Base-by-base conservation (phyloP, 2,888 invertebrate genomes). In the Eremobia ochroleuca region DNA sequence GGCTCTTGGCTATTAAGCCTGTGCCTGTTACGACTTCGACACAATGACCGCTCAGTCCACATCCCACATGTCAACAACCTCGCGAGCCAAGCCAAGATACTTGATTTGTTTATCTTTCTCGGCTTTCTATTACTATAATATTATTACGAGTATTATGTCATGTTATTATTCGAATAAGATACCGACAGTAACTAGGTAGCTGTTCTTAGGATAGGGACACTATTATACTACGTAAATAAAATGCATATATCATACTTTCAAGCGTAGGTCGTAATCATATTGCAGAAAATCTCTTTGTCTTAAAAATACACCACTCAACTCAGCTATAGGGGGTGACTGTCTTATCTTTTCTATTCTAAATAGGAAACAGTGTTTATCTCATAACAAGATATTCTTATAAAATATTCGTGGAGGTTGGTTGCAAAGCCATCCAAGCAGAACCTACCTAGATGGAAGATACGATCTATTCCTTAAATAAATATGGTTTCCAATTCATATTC, bases 401-500 rank as follows among this genome's bases (percentile, higher is more conserved):
- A 43, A 28, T 65, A 28, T 65, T 65, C 18, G 40, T 65, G 40
- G 5, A 65, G 9, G n/a, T 40, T 64, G 4, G 9, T 37, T 40
- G 2, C 0, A 31, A 28, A 59, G 11, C 1, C 61, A 31, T 61
- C 2, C 31, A 61, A 61, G 6, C 18, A 34, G 6, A 34, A 28
- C 34, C 18, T 62, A 49, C 4, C 9, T 52, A 34, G 28, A 66
- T 65, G 25, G 69, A 72, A 61, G 4, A 28, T 9, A 55, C n/a
- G 4, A 49, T 58, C 18, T 43, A 58, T 65, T 46, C 25, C 13
- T 55, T 0, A 15, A 40, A 61, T 43, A 61, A 70, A 59, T 34
- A 62, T 65, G 62, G 4, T 21, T 66, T 2, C 15, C 55, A 68
- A 75, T 67, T 80, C n/a, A 52, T 74, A 74, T 67, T 84, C 62